Base-by-base conservation (phyloP, 1,140 invertebrate species). In the Yoshiicerus persimilis region DNA sequence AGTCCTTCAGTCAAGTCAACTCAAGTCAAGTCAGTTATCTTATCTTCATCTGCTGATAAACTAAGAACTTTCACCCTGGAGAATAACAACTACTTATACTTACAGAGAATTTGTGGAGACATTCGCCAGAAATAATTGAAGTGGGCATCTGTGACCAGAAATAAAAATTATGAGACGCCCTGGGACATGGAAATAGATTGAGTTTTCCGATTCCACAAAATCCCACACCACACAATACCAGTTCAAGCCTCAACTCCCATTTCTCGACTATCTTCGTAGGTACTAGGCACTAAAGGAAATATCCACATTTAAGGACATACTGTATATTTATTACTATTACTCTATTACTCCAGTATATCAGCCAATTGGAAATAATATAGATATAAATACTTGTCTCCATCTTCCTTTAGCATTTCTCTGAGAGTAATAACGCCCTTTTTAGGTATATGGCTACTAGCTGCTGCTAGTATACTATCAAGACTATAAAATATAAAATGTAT, bases 31-130 rank as follows among this genome's bases (percentile, higher is more conserved):
- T n/a, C 34, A 80, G 75, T 80, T 80, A 80, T 80, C 75, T 80
- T 80, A 80, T 80, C 75, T 80, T 80, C 75, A 80, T 80, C 75
- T 80, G 75, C 75, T 80, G 75, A 80, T 80, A 80, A 80, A 80
- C 75, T 36, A 80, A 80, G 75, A 80, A 80, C 70, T 80, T 80
- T 80, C 75, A 34, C 75, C 75, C 75, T n/a, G 20, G 75, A 34
- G 75, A 80, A 80, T 80, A 80, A 36, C 75, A 80, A 80, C 75
- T 80, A 80, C 75, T 36, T 80, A 36, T 80, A 80, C 75, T 80
- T 80, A 80, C 75, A 23, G 30, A 80, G 75, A 80, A 80, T 36
- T 80, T 80, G 75, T 80, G 75, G 75, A 30, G 75, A 80, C 75
- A 80, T 80, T 80, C 75, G 32, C 75, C 75, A 80, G 75, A 80